Conservation (phyloP, 2,888 invertebrate genomes). For the Drosophila mimetica region DNA sequence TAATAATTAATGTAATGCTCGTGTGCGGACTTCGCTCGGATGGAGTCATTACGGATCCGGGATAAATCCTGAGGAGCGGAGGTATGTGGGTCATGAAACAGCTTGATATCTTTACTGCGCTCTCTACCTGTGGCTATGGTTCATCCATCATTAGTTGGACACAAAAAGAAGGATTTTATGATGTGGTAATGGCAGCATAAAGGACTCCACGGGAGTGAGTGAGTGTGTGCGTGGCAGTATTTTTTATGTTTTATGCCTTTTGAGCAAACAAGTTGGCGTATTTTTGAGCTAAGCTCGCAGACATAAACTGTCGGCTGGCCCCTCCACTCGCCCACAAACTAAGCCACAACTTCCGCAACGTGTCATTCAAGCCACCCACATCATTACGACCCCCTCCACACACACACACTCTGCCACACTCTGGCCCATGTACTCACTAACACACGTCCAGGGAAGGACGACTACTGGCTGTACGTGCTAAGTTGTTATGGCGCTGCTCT, state of each 20-base stretch:
- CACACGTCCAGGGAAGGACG: conserved; percentile 28
- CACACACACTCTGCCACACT: not conserved
- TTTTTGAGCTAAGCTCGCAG: conserved; percentile 66
- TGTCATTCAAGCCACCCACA: conserved; percentile 56
- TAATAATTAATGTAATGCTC: conserved; percentile 34
- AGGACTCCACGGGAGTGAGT: conserved; percentile 14
- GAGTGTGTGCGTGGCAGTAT: conserved; percentile 10
- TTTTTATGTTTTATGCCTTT: conserved; percentile 75
- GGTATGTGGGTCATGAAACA: conserved; percentile 36
- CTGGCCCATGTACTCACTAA: conserved; percentile 1
- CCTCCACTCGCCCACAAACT: conserved; percentile 34
- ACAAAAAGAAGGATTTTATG: conserved; percentile 80
- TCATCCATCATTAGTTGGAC: conserved; percentile 79
- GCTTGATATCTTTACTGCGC: conserved; percentile 41
- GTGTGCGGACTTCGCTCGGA: conserved; percentile 1
- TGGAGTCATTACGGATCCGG: conserved; percentile 27
- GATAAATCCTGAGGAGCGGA: conserved; percentile 4
- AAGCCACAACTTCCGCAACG: conserved; percentile 78
- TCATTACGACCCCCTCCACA: conserved; percentile 10
- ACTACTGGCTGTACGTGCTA: conserved; percentile 40
- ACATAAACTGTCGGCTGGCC: conserved; percentile 43
- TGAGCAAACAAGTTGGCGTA: conserved; percentile 77
- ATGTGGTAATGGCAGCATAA: conserved; percentile 74
- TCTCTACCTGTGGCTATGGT: conserved; percentile 66
- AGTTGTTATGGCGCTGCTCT: conserved; percentile 55